These are phyloP conservation scores for Malurus alboscapulatus DNA, from an alignment of 2,113 vertebrate species.

Conservation along the genomic window DNA sequence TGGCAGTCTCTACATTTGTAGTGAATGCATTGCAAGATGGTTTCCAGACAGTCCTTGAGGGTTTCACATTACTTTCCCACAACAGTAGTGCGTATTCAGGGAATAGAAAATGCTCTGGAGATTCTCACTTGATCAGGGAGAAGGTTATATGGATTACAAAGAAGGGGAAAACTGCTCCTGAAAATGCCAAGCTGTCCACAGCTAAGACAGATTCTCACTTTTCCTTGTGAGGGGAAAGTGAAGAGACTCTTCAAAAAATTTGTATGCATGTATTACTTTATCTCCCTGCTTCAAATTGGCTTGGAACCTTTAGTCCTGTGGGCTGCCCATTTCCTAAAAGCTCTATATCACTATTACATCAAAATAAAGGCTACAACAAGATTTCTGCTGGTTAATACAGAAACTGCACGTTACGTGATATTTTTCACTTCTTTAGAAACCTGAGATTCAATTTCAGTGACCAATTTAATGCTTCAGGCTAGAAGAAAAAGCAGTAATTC, in stretches of 20 bases:
- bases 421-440: conserved; percentile 10
- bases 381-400: background rate
- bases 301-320: background rate
- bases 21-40: background rate
- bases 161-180: background rate
- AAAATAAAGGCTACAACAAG: background rate
- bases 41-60: background rate
- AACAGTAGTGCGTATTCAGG: background rate
- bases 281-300: background rate
- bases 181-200: background rate
- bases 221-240: background rate
- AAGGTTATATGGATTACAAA: background rate
- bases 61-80: background rate
- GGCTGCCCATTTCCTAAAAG: background rate
- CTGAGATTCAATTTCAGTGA: conserved; percentile 6
- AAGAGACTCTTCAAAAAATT: background rate
- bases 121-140: background rate
- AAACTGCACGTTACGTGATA: background rate
- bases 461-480: conserved; percentile 17
- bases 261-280: background rate
- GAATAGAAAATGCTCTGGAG: background rate
- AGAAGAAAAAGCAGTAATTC: conserved; percentile 42
- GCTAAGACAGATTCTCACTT: background rate
- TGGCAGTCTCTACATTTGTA: background rate
- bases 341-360: background rate